Base-by-base conservation (phyloP, 1,140 invertebrate species). In the Trigoniulus corallinus region DNA sequence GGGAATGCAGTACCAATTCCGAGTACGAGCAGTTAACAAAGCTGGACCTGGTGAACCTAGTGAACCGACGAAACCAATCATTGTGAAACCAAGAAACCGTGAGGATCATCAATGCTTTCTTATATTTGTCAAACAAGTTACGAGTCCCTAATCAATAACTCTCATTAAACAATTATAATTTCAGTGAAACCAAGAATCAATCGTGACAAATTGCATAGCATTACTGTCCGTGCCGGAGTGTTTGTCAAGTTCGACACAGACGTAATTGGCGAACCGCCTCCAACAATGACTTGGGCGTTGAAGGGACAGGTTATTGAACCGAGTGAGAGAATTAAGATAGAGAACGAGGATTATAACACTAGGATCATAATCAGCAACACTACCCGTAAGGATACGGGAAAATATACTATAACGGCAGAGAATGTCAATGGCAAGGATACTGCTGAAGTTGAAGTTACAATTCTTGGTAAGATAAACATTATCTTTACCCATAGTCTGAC, bases 351-450 rank as follows among this genome's bases (percentile, higher is more conserved):
- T 59, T 93, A 95, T 59, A 84, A 87, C 57, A 92, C 93, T 0
- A 84, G 84, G 61, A 67, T 98, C 3, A 78, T 77, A 1, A 69
- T 98, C 43, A 77, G 78, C 20, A 81, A 89, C 51, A 82, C 87
- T 2, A 75, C 74, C 15, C 77, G 89, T 54, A 79, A 80, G 55
- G 79, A 91, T 60, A 85, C 82, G 51, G 95, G 94, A 21, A 81
- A 82, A 55, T 98, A 98, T 65, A 88, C 79, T 1, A 77, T 98
- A 27, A 82, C 77, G 58, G 91, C 93, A 13, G 82, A 86, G 53
- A 99, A 99, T 62, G 77, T 80, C 27, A 88, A 86, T 52, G 95
- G 95, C 12, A 75, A 83, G 37, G 93, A 98, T 65, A 86, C 94
- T 65, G 92, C 88, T 46, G 82, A 85, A 3, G 84, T 98, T 13